Conservation (phyloP, 35 echinoderm and acorn worm genomes). For the Apostichopus californicus region DNA sequence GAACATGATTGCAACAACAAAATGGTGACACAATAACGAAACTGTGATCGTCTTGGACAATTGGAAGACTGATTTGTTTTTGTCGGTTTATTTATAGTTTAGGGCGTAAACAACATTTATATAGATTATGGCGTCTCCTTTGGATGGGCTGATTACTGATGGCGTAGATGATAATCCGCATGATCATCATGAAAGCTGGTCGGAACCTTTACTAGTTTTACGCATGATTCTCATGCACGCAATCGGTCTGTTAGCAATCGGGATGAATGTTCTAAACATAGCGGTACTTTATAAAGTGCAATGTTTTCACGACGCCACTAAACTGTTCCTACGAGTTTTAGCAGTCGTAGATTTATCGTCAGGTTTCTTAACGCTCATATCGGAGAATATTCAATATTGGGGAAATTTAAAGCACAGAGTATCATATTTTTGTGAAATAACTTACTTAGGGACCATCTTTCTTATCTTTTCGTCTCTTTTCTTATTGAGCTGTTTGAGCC, state of each 20-base stretch:
- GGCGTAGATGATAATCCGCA: background rate
- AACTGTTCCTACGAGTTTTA: background rate
- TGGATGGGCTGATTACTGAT: background rate
- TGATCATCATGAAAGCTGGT: background rate
- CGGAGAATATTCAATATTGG: conserved; percentile 19
- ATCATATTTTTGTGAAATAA: conserved; percentile 17
- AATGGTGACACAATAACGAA: too few relatives aligned
- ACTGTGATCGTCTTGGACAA: too few relatives aligned
- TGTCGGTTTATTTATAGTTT: too few relatives aligned
- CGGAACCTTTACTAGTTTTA: background rate
- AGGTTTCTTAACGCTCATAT: background rate
- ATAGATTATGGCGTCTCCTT: background rate
- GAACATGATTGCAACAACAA: too few relatives aligned
- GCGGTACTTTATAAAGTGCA: background rate
- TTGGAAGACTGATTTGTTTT: too few relatives aligned
- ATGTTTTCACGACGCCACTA: conserved; percentile 36
- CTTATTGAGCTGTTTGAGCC: conserved; percentile 16
- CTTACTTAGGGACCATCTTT: background rate
- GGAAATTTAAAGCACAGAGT: background rate
- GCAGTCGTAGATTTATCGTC: conserved; percentile 6
- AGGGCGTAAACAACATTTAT: too few relatives aligned
- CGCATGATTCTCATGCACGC: background rate
- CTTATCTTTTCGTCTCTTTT: conserved; percentile 8
- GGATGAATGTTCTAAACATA: conserved; percentile 19
- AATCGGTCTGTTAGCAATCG: background rate